phyloP scores from a whole-genome alignment of 2,888 invertebrate species.

The Tupiocoris notatus region DNA sequence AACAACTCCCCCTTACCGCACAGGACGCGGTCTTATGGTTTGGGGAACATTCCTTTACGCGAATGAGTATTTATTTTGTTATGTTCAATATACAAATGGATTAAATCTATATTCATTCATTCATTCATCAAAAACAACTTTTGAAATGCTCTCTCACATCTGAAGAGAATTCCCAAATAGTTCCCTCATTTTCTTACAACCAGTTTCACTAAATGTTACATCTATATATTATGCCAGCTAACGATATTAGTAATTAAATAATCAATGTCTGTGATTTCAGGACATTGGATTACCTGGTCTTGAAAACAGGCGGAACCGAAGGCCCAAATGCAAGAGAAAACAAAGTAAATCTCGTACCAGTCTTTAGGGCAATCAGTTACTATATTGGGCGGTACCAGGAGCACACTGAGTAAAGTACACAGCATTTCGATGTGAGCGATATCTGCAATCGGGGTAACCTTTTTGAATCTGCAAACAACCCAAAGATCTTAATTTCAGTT shows the following conservation, averaged over 20 bases:
- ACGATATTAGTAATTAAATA: too few relatives aligned
- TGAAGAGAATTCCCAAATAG: too few relatives aligned
- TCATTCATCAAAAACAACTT: not conserved
- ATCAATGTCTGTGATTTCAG: not conserved
- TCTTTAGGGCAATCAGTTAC: constrained; percentile 90
- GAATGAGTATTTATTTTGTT: too few relatives aligned
- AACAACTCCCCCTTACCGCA: too few relatives aligned
- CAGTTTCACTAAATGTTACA: too few relatives aligned
- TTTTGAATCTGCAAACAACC: constrained; percentile 63
- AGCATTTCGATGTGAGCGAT: constrained; percentile 86
- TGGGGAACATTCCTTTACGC: too few relatives aligned
- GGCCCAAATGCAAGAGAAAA: constrained; percentile 86
- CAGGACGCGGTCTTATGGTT: too few relatives aligned
- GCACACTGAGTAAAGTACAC: constrained; percentile 80
- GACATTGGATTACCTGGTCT: constrained; percentile 60
- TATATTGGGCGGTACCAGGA: constrained; percentile 75
- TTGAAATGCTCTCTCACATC: too few relatives aligned
- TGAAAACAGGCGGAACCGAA: constrained; percentile 90
- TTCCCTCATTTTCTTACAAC: too few relatives aligned
- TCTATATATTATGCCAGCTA: too few relatives aligned
- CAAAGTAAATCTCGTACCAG: constrained; percentile 92
- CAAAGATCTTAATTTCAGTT: too few relatives aligned
- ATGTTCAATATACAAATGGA: too few relatives aligned
- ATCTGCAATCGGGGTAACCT: constrained; percentile 87
- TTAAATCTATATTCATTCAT: not conserved